These are phyloP conservation scores for Amphiprion ocellaris DNA, from an alignment of 2,113 vertebrate species.

Conservation along the genomic window DNA sequence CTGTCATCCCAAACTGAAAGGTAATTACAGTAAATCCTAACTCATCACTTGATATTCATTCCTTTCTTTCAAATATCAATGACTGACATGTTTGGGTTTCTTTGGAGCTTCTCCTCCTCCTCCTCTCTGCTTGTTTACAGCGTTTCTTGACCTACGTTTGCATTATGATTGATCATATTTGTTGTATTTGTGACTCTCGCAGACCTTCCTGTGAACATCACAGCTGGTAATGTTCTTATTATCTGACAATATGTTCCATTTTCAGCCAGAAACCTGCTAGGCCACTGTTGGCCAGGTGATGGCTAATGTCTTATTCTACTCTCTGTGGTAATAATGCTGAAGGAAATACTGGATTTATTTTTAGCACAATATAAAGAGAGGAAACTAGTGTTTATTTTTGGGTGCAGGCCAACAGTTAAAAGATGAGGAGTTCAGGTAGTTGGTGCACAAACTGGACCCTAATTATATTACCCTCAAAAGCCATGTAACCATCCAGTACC, in stretches of 20 bases:
- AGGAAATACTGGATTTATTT: too few species aligned
- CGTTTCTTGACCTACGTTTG: slow-evolving; percentile 11
- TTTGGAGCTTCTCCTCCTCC: background rate
- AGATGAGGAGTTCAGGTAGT: background rate
- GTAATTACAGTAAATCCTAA: background rate
- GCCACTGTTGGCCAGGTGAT: background rate
- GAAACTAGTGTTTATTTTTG: background rate
- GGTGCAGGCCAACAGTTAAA: background rate
- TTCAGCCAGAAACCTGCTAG: slow-evolving; percentile 1
- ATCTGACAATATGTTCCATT: background rate
- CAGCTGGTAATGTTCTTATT: slow-evolving; percentile 13
- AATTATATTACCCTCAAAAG: background rate
- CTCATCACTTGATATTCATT: background rate
- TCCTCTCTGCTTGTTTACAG: slow-evolving; percentile 10
- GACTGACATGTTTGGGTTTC: slow-evolving; percentile 3
- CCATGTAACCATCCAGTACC: too few species aligned
- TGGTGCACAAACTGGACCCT: background rate
- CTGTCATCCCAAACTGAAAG: background rate
- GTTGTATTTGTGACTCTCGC: background rate
- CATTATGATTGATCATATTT: slow-evolving; percentile 29
- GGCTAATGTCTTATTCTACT: background rate
- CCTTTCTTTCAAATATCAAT: background rate
- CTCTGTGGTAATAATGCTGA: background rate
- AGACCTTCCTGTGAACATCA: slow-evolving; percentile 27
- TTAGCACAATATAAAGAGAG: background rate